Conservation (phyloP, 2,797 vertebrate species). For the Urocyon cinereoargenteus region DNA sequence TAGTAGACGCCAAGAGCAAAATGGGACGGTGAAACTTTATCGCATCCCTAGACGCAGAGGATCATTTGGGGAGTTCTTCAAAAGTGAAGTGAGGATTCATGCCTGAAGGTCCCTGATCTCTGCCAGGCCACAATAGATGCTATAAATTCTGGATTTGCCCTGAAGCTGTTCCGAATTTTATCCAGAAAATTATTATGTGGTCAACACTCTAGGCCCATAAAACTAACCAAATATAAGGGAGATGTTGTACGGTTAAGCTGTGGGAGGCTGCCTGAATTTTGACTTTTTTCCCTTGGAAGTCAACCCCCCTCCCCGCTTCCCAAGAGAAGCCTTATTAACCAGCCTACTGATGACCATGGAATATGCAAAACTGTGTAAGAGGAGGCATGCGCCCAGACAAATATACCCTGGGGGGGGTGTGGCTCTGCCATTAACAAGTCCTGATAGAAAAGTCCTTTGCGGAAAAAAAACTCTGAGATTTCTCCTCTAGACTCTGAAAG, state of each 20-base stretch:
- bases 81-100: neutral
- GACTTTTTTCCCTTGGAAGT: neutral
- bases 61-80: neutral
- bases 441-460: neutral
- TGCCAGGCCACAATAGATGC: conserved; percentile 2
- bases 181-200: neutral
- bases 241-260: neutral
- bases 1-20: neutral
- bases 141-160: neutral
- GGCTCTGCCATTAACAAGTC: conserved; percentile 34
- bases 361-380: conserved; percentile 77
- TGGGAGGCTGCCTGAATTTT: neutral
- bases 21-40: neutral
- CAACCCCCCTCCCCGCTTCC: neutral
- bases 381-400: conserved; percentile 31
- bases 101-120: neutral
- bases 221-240: neutral
- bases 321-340: neutral
- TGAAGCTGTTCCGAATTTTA: conserved; percentile 24
- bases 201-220: neutral
- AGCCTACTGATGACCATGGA: conserved; percentile 63
- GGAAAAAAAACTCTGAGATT: neutral
- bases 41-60: neutral
- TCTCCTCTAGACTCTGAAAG: neutral
- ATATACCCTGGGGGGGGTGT: neutral